phyloP scores from a whole-genome alignment of 1,140 invertebrate species.

The Euglossa dilemma region DNA sequence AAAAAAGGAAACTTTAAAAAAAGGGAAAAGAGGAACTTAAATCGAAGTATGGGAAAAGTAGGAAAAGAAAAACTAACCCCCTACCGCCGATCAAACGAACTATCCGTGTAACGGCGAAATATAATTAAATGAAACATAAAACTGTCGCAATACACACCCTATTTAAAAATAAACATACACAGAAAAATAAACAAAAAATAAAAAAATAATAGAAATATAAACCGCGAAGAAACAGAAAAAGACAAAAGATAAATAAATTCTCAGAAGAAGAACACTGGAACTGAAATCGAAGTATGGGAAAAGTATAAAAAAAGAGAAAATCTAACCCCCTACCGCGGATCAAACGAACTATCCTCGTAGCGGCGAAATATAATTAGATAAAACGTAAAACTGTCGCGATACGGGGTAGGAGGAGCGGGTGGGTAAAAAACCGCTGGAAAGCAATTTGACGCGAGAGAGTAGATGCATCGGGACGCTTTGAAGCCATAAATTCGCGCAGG shows the following conservation, averaged over 20 bases:
- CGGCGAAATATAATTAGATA: slow-evolving; percentile 57
- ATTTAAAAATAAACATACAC: too few species aligned
- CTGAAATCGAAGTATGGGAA: background rate
- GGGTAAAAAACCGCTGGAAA: slow-evolving; percentile 67
- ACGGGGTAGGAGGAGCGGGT: slow-evolving; percentile 27
- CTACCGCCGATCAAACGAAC: slow-evolving; percentile 13
- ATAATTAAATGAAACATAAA: slow-evolving; percentile 61
- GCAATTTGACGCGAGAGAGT: slow-evolving; percentile 65
- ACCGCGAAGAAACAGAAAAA: background rate
- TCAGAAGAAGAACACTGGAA: background rate
- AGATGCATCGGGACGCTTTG: slow-evolving; percentile 64
- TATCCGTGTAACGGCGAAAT: slow-evolving; percentile 24
- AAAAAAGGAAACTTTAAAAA: background rate
- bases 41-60: background rate
- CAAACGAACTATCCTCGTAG: slow-evolving; percentile 25
- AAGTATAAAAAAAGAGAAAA: too few species aligned
- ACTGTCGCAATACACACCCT: slow-evolving; percentile 52
- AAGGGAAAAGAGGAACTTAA: background rate
- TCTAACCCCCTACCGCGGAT: background rate
- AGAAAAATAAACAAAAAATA: too few species aligned
- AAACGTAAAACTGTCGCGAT: slow-evolving; percentile 54
- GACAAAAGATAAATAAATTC: background rate
- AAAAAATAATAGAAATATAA: too few species aligned
- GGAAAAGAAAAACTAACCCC: too few species aligned
- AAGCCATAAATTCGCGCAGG: slow-evolving; percentile 67